Percentiles rank a stretch among this genome's conserved stretches.
Evolutionary conservation across 2,797 vertebrate genomes (phyloP).

Genomic region (Chloroceryle amazona): DNA sequence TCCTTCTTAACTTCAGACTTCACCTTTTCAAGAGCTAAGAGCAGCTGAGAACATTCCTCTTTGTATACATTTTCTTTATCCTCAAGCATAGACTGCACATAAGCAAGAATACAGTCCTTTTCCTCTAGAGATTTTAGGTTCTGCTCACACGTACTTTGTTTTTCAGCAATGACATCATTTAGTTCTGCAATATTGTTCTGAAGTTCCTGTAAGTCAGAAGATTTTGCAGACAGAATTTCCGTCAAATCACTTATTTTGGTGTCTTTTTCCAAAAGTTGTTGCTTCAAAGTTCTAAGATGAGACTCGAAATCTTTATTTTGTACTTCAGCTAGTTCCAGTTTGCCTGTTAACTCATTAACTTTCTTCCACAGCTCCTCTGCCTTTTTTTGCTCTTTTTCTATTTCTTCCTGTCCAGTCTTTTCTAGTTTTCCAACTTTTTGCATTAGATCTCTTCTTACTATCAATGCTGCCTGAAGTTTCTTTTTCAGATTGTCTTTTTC

Average conservation of each 20-base stretch:
- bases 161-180: conserved; percentile 73
- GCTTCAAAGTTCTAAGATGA: conserved; percentile 72
- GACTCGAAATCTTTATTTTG: conserved; percentile 69
- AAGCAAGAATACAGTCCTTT: conserved; percentile 74
- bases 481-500: conserved; percentile 89
- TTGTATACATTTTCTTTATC: conserved; percentile 72
- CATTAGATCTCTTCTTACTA: conserved; percentile 88
- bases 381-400: conserved; percentile 69
- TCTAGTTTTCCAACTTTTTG: conserved; percentile 86
- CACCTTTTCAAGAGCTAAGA: conserved; percentile 76
- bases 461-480: conserved; percentile 89
- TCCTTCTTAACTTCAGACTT: conserved; percentile 72
- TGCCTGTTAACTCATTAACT: conserved; percentile 74
- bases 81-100: conserved; percentile 69
- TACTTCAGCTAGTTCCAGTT: conserved; percentile 59
- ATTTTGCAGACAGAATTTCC: conserved; percentile 60
- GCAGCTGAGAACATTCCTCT: conserved; percentile 71
- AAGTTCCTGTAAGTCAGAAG: conserved; percentile 59
- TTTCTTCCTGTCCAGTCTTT: conserved; percentile 75
- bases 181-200: conserved; percentile 59
- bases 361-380: conserved; percentile 71
- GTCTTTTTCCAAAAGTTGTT: conserved; percentile 81
- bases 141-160: conserved; percentile 75
- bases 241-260: conserved; percentile 65
- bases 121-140: conserved; percentile 74